These are phyloP conservation scores for Nudaria mundana DNA, from an alignment of 2,888 invertebrate species.

Conservation along the genomic window DNA sequence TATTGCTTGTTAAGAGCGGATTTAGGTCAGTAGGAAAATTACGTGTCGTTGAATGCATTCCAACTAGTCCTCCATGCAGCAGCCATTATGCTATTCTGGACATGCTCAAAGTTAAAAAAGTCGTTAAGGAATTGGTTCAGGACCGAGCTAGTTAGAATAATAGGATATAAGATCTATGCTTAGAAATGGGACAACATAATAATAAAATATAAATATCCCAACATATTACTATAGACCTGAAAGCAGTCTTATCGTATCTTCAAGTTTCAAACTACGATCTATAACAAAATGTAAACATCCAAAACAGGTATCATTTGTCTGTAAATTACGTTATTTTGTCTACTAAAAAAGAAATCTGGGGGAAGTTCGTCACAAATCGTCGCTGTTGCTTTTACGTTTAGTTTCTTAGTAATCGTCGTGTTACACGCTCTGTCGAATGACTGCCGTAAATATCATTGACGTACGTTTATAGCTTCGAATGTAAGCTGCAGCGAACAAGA, in stretches of 20 bases:
- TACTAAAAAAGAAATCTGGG: slow-evolving; percentile 37
- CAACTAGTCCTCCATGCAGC: too few relatives aligned
- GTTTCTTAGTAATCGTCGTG: slow-evolving; percentile 64
- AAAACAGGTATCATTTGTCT: slow-evolving; percentile 33
- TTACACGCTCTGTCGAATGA: slow-evolving; percentile 64
- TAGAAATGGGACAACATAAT: too few relatives aligned
- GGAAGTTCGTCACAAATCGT: slow-evolving; percentile 45
- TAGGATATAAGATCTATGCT: too few relatives aligned
- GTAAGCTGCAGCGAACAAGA: slow-evolving; percentile 21
- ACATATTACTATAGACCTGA: not conserved
- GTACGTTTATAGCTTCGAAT: slow-evolving; percentile 59
- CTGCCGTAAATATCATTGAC: slow-evolving; percentile 74
- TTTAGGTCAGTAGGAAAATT: too few relatives aligned
- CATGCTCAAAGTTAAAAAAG: too few relatives aligned
- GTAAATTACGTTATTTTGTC: slow-evolving; percentile 41
- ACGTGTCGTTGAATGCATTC: not conserved
- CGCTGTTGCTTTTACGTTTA: slow-evolving; percentile 53
- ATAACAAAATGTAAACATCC: slow-evolving; percentile 33
- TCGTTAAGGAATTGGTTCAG: too few relatives aligned
- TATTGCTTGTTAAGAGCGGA: too few relatives aligned
- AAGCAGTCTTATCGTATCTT: slow-evolving; percentile 6
- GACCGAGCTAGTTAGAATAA: too few relatives aligned
- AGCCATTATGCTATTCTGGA: too few relatives aligned
- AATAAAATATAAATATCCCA: not conserved
- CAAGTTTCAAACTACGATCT: slow-evolving; percentile 20